Evolutionary conservation across 1,140 invertebrate species (phyloP).

Genomic region (Phenacoccus solenopsis): DNA sequence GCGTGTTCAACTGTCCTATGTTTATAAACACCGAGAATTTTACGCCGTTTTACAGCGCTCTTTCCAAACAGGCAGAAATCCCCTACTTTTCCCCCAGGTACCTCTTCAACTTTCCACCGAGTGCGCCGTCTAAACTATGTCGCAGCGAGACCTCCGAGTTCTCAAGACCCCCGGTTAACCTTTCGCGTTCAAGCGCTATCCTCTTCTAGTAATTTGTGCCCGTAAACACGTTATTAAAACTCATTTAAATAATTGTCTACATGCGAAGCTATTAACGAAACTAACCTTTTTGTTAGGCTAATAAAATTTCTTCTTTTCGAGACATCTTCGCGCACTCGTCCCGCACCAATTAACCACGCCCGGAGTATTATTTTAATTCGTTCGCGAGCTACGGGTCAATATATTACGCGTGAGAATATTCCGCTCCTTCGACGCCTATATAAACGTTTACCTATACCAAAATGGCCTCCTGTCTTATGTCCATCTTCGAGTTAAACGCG

Average conservation of each 20-base stretch:
- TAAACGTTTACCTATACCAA: not conserved
- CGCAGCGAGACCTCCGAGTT: not conserved
- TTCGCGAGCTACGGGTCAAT: not conserved
- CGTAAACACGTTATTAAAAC: conserved; percentile 18
- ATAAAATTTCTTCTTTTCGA: conserved; percentile 14
- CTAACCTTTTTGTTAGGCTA: conserved; percentile 5
- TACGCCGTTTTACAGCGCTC: not conserved
- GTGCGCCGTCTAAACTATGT: not conserved
- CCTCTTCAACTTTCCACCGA: too few species aligned
- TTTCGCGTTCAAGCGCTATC: not conserved
- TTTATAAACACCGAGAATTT: conserved; percentile 7
- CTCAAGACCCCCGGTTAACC: conserved; percentile 5
- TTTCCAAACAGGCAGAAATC: too few species aligned
- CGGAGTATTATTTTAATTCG: not conserved
- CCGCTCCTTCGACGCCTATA: not conserved
- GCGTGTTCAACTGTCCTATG: not conserved
- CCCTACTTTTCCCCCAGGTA: too few species aligned
- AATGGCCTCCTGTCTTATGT: not conserved
- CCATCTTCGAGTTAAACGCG: not conserved
- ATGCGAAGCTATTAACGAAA: conserved; percentile 12
- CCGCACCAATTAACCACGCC: not conserved
- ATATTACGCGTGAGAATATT: conserved; percentile 10
- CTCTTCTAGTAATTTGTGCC: not conserved
- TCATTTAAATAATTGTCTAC: conserved; percentile 13
- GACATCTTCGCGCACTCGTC: not conserved